These are phyloP conservation scores for Andricus quercusramuli DNA, from an alignment of 2,888 invertebrate species.

Conservation along the genomic window DNA sequence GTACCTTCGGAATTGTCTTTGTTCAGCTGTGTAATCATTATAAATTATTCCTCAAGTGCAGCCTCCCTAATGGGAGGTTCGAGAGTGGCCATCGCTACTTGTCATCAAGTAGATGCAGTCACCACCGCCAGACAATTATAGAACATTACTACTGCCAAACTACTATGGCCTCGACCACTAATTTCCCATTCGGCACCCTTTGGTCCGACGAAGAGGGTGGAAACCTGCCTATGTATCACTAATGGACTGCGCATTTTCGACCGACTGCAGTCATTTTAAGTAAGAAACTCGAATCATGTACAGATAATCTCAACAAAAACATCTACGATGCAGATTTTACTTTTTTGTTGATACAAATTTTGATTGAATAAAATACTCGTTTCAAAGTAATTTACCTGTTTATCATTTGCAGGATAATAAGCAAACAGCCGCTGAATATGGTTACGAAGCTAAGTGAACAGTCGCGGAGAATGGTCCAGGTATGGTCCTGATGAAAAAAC, in stretches of 20 bases:
- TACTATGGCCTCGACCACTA: constrained; percentile 26
- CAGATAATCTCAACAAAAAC: too few relatives aligned
- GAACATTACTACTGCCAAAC: constrained; percentile 30
- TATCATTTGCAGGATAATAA: too few relatives aligned
- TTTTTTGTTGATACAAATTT: too few relatives aligned
- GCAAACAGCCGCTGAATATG: too few relatives aligned
- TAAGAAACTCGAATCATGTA: background rate
- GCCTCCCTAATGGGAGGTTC: constrained; percentile 1
- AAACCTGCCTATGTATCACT: background rate
- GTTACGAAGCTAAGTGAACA: too few relatives aligned
- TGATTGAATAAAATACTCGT: too few relatives aligned
- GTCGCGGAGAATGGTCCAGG: too few relatives aligned
- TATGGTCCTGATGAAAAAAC: too few relatives aligned
- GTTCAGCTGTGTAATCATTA: background rate
- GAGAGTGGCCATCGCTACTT: constrained; percentile 1
- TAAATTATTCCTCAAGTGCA: constrained; percentile 4
- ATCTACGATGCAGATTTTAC: too few relatives aligned
- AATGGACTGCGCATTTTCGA: background rate
- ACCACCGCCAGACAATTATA: constrained; percentile 9
- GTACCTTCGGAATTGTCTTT: background rate
- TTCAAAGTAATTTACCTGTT: too few relatives aligned
- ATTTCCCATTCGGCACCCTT: constrained; percentile 27
- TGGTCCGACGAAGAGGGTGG: background rate
- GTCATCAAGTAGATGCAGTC: constrained; percentile 21
- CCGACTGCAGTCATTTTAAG: background rate